These are phyloP conservation scores for Dipodomys ordii DNA, from an alignment of 2,113 vertebrate species.

Conservation along the genomic window DNA sequence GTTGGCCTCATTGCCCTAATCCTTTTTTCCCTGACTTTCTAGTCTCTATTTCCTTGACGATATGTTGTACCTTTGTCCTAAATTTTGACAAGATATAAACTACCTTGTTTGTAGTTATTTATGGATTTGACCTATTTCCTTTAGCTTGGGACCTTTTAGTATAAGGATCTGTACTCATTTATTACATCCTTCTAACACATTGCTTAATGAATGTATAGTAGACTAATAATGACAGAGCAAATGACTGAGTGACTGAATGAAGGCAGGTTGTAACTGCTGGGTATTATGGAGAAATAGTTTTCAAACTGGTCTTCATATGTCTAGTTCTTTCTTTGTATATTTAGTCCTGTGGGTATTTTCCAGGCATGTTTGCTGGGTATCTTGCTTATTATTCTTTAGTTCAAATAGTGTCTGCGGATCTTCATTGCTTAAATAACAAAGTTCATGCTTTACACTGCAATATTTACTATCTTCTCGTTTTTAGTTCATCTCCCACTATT, in stretches of 20 bases:
- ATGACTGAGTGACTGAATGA: not conserved
- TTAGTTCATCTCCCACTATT: not conserved
- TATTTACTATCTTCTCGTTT: not conserved
- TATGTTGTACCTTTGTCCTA: not conserved
- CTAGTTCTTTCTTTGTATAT: not conserved
- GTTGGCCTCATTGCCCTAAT: not conserved
- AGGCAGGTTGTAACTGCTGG: not conserved
- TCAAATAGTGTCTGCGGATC: not conserved
- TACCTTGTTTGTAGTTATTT: not conserved
- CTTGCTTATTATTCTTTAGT: conserved; percentile 14
- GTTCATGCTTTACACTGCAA: not conserved
- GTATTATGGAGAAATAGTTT: not conserved
- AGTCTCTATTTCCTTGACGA: not conserved
- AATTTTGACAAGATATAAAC: not conserved
- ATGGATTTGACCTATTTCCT: not conserved
- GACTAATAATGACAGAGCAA: not conserved
- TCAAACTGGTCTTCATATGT: not conserved
- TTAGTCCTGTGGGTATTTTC: not conserved
- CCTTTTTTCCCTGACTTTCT: not conserved
- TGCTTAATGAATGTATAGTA: not conserved
- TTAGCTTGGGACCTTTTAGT: not conserved
- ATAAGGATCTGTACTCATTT: not conserved
- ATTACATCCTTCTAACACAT: not conserved
- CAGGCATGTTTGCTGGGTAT: not conserved
- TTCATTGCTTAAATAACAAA: not conserved